phyloP scores from a whole-genome alignment of 2,797 vertebrate species.

The Cirrhinus mrigala region DNA sequence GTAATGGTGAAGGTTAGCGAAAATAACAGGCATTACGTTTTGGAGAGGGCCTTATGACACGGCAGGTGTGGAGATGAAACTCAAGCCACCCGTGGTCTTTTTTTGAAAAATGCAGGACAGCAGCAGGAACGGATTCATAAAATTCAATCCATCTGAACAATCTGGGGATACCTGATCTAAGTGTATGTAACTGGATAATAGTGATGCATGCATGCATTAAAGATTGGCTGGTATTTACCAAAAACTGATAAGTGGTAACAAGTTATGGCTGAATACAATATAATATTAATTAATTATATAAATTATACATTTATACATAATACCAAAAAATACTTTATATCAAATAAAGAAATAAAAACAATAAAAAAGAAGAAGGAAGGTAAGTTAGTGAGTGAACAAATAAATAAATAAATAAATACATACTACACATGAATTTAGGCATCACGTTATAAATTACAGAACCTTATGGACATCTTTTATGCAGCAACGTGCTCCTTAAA shows the following conservation, averaged over 20 bases:
- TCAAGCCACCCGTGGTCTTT: constrained; percentile 64
- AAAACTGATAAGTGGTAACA: neutral
- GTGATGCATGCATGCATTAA: neutral
- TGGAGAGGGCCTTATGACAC: constrained; percentile 68
- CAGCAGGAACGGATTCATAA: constrained; percentile 3
- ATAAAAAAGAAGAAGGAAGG: too few species aligned
- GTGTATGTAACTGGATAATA: neutral
- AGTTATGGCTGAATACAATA: neutral
- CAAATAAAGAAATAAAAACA: neutral
- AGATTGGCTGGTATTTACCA: neutral
- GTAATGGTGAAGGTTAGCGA: constrained; percentile 72
- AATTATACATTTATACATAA: neutral
- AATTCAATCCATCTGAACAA: neutral
- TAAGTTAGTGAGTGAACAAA: too few species aligned
- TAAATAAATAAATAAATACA: neutral
- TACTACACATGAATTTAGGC: neutral
- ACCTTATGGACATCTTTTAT: too few species aligned
- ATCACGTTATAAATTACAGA: neutral
- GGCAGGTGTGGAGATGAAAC: constrained; percentile 80
- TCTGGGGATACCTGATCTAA: neutral
- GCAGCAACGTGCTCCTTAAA: neutral
- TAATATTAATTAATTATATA: neutral
- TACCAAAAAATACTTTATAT: neutral
- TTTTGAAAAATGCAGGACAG: constrained; percentile 52
- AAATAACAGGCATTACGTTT: constrained; percentile 75